phyloP scores from a whole-genome alignment of 2,113 vertebrate genomes.

The Prinia subflava region DNA sequence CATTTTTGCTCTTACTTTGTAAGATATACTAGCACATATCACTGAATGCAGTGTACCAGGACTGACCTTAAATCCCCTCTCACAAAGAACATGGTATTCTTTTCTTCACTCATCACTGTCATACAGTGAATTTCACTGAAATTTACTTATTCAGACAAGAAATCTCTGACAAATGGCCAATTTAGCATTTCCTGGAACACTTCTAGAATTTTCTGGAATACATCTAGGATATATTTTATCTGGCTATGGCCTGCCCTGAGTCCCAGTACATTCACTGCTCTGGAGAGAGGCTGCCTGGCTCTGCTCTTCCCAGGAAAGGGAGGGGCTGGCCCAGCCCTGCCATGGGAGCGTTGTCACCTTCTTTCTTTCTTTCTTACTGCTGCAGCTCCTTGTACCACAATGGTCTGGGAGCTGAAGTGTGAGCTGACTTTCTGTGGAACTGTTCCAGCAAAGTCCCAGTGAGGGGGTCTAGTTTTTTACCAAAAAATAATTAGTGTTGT shows the following conservation, averaged over 20 bases:
- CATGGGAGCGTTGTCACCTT: rapidly evolving
- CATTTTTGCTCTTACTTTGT: neutral
- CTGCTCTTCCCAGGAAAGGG: neutral
- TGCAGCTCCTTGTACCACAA: rapidly evolving
- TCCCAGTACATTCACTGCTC: too few relatives aligned
- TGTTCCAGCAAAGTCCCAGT: neutral
- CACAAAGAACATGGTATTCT: neutral
- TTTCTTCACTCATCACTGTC: neutral
- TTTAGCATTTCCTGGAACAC: neutral
- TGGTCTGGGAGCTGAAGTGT: neutral
- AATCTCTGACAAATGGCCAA: neutral
- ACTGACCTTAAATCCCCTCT: neutral
- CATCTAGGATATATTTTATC: neutral
- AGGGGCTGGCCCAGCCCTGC: rapidly evolving
- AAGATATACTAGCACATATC: neutral
- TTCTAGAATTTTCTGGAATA: neutral
- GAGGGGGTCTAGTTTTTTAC: neutral
- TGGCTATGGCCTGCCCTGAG: neutral
- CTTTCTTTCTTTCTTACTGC: too few relatives aligned
- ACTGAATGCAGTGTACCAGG: neutral
- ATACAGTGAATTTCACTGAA: neutral
- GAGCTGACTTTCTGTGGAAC: neutral
- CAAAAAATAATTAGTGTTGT: too few relatives aligned
- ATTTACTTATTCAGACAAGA: neutral
- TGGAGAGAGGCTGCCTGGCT: neutral